Base-by-base conservation (phyloP, 2,797 vertebrate species). In the Pogoniulus pusillus region DNA sequence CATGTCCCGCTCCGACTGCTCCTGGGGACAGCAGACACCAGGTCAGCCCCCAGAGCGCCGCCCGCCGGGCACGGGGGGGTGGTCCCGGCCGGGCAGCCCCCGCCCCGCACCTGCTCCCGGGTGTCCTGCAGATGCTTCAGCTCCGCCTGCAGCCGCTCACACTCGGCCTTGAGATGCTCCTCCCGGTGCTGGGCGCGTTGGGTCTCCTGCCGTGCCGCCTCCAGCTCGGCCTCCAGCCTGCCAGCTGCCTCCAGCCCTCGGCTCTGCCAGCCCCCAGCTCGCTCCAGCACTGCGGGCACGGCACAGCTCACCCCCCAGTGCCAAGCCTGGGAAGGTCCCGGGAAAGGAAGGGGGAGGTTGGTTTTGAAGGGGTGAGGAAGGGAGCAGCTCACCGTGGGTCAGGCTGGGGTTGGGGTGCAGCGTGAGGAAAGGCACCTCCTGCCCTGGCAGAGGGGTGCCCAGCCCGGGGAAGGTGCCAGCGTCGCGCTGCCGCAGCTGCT, bases 1-100 rank as follows among this genome's bases (percentile, higher is more conserved):
- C 98, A 99, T 98, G 96, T 99, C 98, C 87, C 98, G 98, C 97
- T 98, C 98, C 51, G 98, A 99, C 97, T 98, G 99, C 87, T 99
- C 99, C 99, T 99, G 97, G 69, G 60, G 90, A 94, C 15, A 10
- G 51, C 32, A 27, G 19, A 32, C 17, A 32, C 4, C 23, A 9
- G 7, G 0, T 91, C 45, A 64, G 79, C 55, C 2, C 82, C 72
- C 6, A 3, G 13, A 35, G 27, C 79, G 51, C 11, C 6, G 8
- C 43, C 49, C 49, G 24, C 1, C 1, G 3, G 7, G n/a, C 13
- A 23, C n/a, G 1, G 4, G 12, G 23, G 60, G 39, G 12, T 8
- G 45, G 3, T n/a, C 51, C 64, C 20, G 0, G 3, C 3, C 0
- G 4, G 32, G 29, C 16, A 0, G 2, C 1, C 8, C 41, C 49